These are phyloP conservation scores for Melanaphis sacchari DNA, from an alignment of 1,140 invertebrate genomes.

Conservation along the genomic window DNA sequence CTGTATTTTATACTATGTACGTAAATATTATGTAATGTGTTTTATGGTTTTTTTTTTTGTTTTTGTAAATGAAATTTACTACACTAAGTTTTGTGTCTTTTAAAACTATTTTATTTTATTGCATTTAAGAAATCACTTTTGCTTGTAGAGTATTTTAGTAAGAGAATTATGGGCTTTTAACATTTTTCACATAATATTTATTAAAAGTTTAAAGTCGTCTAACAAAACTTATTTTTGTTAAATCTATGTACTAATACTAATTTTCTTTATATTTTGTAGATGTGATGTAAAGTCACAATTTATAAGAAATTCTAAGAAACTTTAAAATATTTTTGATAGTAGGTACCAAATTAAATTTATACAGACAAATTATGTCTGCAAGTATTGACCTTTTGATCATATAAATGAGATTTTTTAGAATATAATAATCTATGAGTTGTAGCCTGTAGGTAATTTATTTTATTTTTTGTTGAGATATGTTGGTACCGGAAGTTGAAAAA, in stretches of 20 bases:
- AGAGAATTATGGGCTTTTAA: conserved; percentile 18
- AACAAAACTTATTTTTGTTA: background rate
- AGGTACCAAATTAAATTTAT: background rate
- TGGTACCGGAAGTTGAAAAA: background rate
- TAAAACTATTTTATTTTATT: conserved; percentile 34
- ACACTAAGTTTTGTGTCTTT: conserved; percentile 22
- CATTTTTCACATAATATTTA: background rate
- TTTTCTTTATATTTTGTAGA: background rate
- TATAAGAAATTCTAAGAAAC: background rate
- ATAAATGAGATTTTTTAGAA: background rate
- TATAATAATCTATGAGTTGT: conserved; percentile 9
- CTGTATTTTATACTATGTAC: background rate
- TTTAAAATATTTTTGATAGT: background rate
- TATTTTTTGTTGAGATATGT: background rate
- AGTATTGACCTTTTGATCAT: background rate
- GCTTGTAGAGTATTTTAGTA: background rate
- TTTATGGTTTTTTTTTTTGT: background rate
- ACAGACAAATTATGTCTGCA: background rate
- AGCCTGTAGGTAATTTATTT: background rate
- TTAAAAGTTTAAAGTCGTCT: background rate
- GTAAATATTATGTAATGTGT: background rate
- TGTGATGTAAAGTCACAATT: background rate
- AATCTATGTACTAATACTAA: background rate
- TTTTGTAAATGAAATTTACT: conserved; percentile 4
- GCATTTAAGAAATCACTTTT: conserved; percentile 33